Evolutionary conservation across 2,888 invertebrate species (phyloP).

Genomic region (Eledone cirrhosa): DNA sequence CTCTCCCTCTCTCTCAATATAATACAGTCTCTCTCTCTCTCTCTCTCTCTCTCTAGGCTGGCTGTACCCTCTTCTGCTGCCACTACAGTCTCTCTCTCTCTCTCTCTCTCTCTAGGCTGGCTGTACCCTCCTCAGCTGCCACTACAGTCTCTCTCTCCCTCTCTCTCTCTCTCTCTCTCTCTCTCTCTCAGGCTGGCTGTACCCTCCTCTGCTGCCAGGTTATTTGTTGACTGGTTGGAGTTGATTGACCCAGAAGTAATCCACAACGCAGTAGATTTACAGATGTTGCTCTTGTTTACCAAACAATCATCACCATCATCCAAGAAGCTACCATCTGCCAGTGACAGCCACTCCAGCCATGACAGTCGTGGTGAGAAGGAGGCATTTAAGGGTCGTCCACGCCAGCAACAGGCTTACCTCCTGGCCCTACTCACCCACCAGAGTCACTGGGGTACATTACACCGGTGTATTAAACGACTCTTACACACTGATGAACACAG

Average conservation of each 20-base stretch:
- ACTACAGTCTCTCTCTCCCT: too few relatives aligned
- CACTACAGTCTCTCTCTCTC: too few relatives aligned
- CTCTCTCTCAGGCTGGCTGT: slow-evolving; percentile 37
- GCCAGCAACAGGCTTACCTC: slow-evolving; percentile 74
- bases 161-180: too few relatives aligned
- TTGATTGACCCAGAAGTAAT: slow-evolving; percentile 87
- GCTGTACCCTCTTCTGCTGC: too few relatives aligned
- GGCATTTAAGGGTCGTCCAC: slow-evolving; percentile 26
- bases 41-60: too few relatives aligned
- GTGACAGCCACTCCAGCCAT: neutral
- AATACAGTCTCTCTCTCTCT: too few relatives aligned
- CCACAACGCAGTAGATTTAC: slow-evolving; percentile 73
- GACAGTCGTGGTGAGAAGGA: neutral
- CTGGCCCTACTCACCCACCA: slow-evolving; percentile 88
- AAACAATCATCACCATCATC: slow-evolving; percentile 31
- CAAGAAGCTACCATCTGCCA: neutral
- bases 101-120: too few relatives aligned
- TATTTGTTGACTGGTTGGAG: slow-evolving; percentile 88
- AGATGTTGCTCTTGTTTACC: slow-evolving; percentile 67
- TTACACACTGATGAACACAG: slow-evolving; percentile 39
- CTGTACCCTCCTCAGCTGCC: too few relatives aligned
- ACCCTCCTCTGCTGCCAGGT: slow-evolving; percentile 68
- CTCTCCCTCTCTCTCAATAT: too few relatives aligned
- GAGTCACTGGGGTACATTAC: slow-evolving; percentile 83
- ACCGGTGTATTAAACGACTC: slow-evolving; percentile 60